Base-by-base conservation (phyloP, 2,797 vertebrate species). In the Trichosurus vulpecula region DNA sequence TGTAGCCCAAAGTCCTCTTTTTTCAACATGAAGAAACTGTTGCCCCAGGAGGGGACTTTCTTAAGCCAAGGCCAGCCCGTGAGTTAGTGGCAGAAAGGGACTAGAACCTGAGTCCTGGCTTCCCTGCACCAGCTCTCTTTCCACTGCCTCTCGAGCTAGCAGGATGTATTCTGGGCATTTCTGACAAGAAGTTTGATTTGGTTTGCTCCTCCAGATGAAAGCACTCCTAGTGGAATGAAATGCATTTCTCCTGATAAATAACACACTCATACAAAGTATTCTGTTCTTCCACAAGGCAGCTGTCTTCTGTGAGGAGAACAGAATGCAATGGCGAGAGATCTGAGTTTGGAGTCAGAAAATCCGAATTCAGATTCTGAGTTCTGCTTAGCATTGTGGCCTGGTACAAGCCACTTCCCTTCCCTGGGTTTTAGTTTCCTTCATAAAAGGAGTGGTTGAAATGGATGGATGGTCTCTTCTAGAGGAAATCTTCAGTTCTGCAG, bases 181-280 rank as follows among this genome's bases (percentile, higher is more conserved):
- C 91, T 3, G 9, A 87, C 10, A 90, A 74, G 31, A 91, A 1
- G 13, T 93, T 0, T 29, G 92, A 35, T 92, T 51, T 13, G 2
- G 54, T 57, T 51, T 90, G 19, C 91, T 81, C 54, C 90, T 93
- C 93, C 52, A 31, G 95, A 92, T 53, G 96, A 91, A 94, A 52
- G 29, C 14, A 2, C 91, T 94, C 61, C 54, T 56, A 61, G 51
- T 30, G 94, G 66, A 27, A 66, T 94, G 91, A 90, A 95, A 91
- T 35, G 89, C 55, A 16, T 91, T 91, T 92, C 91, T 61, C 61
- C 52, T 94, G 91, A 6, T 55, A 90, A 95, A 93, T 92, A 95
- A 92, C n/a, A 0, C 58, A 66, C 52, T 53, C 90, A 91, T 19
- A 2, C 14, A 0, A 87, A 94, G 56, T 52, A 66, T 22, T 61